These are phyloP conservation scores for Hydraecia micacea DNA, from an alignment of 2,888 invertebrate genomes.

Conservation along the genomic window DNA sequence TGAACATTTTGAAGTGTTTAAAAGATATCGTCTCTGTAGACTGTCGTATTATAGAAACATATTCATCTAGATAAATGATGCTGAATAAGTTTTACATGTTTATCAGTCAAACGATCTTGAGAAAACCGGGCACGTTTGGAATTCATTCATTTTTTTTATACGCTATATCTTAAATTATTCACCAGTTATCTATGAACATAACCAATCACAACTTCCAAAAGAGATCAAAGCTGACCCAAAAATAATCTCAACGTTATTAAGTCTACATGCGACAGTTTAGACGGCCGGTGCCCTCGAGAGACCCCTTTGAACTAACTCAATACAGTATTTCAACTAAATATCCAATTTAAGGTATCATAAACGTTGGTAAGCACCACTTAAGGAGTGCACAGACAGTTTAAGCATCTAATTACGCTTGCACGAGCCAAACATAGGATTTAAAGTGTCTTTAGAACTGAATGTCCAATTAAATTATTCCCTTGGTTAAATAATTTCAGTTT, in stretches of 20 bases:
- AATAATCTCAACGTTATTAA: neutral
- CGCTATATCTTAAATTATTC: neutral
- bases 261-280: neutral
- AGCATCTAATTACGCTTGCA: slow-evolving; percentile 33
- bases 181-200: neutral
- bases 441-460: neutral
- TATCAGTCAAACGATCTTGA: neutral
- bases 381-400: slow-evolving; percentile 36
- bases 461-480: slow-evolving; percentile 15
- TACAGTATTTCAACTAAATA: slow-evolving; percentile 41
- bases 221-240: neutral
- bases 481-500: neutral
- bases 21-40: slow-evolving; percentile 11
- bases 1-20: slow-evolving; percentile 6
- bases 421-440: slow-evolving; percentile 22
- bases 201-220: neutral
- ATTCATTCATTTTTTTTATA: neutral
- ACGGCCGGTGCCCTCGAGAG: slow-evolving; percentile 20
- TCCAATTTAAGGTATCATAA: slow-evolving; percentile 44
- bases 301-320: slow-evolving; percentile 22
- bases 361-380: slow-evolving; percentile 46
- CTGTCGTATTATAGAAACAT: neutral
- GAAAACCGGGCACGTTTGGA: neutral
- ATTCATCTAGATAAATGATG: neutral
- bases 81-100: neutral